phyloP scores from a whole-genome alignment of 1,140 invertebrate genomes.

The Condylostylus longicornis region DNA sequence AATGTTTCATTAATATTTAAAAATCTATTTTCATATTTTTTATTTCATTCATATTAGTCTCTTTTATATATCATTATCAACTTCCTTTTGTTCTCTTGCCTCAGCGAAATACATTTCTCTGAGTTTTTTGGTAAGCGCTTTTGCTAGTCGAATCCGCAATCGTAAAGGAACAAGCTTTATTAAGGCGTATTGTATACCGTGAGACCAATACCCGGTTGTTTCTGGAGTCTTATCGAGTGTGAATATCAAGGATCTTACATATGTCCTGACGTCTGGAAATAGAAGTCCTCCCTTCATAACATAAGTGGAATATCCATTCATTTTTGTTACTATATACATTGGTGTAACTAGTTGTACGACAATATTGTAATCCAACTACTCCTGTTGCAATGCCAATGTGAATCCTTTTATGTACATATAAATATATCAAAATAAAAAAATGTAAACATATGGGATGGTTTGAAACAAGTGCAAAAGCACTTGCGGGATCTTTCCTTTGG shows the following conservation, averaged over 20 bases:
- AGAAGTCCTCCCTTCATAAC: slow-evolving; percentile 56
- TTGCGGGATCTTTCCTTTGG: no score
- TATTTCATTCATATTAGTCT: no score
- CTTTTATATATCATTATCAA: no score
- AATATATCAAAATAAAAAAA: neutral
- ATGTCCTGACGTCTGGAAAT: slow-evolving; percentile 60
- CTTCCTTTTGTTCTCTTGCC: no score
- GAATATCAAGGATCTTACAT: slow-evolving; percentile 59
- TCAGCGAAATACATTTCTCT: slow-evolving; percentile 19
- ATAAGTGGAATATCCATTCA: slow-evolving; percentile 64
- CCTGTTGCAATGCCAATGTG: slow-evolving; percentile 47
- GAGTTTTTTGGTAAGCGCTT: slow-evolving; percentile 16
- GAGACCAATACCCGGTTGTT: slow-evolving; percentile 77
- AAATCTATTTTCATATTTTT: no score
- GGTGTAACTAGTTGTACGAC: slow-evolving; percentile 75
- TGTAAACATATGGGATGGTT: neutral
- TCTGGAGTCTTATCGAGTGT: slow-evolving; percentile 61
- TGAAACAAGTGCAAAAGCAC: no score
- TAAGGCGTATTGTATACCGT: slow-evolving; percentile 53
- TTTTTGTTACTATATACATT: slow-evolving; percentile 76
- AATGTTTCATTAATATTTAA: no score
- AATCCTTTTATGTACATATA: slow-evolving; percentile 18
- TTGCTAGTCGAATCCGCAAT: slow-evolving; percentile 16
- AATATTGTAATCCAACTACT: slow-evolving; percentile 58
- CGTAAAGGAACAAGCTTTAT: slow-evolving; percentile 23